These are phyloP conservation scores for Pteropus alecto DNA, from an alignment of 2,113 vertebrate genomes.

Conservation along the genomic window DNA sequence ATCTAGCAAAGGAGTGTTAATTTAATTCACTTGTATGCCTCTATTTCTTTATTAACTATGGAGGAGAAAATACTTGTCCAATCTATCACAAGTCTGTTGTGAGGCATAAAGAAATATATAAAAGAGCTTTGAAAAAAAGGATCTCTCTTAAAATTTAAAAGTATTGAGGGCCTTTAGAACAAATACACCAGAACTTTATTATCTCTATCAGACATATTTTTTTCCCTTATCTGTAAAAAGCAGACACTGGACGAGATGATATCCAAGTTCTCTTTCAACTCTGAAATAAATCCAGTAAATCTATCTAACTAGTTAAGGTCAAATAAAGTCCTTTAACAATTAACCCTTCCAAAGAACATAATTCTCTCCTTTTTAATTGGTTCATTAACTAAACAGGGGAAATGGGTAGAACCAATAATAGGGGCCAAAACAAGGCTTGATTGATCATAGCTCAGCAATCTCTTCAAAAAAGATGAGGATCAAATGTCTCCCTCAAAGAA, in stretches of 20 bases:
- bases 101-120: not conserved
- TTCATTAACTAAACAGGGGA: not conserved
- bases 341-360: not conserved
- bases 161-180: not conserved
- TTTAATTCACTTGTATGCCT: not conserved
- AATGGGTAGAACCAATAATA: not conserved
- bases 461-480: not conserved
- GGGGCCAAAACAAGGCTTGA: not conserved
- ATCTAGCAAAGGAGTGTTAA: not conserved
- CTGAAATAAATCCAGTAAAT: not conserved
- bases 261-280: not conserved
- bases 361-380: not conserved
- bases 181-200: not conserved
- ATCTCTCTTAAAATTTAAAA: not conserved
- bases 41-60: not conserved
- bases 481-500: not conserved
- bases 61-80: not conserved
- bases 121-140: not conserved
- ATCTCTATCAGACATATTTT: not conserved
- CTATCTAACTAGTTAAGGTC: not conserved
- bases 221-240: not conserved
- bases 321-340: conserved; percentile 3
- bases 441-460: not conserved
- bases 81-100: not conserved
- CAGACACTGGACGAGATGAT: not conserved